Base-by-base conservation (phyloP, 2,113 vertebrate species). In the Columba livia region DNA sequence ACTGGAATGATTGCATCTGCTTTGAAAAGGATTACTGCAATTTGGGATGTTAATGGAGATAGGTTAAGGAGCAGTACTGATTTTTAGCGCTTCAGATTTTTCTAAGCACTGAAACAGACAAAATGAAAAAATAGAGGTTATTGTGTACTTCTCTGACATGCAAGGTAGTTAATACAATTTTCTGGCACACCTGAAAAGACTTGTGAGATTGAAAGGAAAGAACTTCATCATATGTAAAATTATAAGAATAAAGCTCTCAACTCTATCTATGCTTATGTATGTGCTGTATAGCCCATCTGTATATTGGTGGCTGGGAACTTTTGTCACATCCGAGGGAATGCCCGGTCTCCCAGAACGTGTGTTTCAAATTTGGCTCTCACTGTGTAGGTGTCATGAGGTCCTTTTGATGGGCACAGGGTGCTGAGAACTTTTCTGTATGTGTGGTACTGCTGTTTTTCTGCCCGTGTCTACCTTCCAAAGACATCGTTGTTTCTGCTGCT, bases 41-140 rank as follows among this genome's bases (percentile, higher is more conserved):
- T 95, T 94, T 88, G 62, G 53, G 50, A 74, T 88, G 72, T 86
- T 92, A 94, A 90, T 93, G 36, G 69, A n/a, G 77, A n/a, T 53
- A 40, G 54, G 53, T 81, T 91, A 93, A 92, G 90, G 78, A 94
- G 44, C 36, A 91, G 65, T 53, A 53, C 38, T 94, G 65, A 64
- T 90, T 90, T 90, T 78, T 79, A 92, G 77, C 0, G 0, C 79
- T 92, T 93, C 69, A 89, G 48, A 44, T 79, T 92, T 92, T 88
- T 90, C 21, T 50, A 61, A 75, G 53, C 29, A 34, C 57, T 17
- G 8, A 83, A 96, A 94, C 28, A 90, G 81, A 66, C 24, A 65
- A 93, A 71, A 79, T 53, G 26, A 71, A 81, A 79, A 93, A 73
- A 48, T 8, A 5, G 34, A 25, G 56, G 56, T 77, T 70, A 54